These are phyloP conservation scores for Acleris emargana DNA, from an alignment of 2,888 invertebrate genomes.

Conservation along the genomic window DNA sequence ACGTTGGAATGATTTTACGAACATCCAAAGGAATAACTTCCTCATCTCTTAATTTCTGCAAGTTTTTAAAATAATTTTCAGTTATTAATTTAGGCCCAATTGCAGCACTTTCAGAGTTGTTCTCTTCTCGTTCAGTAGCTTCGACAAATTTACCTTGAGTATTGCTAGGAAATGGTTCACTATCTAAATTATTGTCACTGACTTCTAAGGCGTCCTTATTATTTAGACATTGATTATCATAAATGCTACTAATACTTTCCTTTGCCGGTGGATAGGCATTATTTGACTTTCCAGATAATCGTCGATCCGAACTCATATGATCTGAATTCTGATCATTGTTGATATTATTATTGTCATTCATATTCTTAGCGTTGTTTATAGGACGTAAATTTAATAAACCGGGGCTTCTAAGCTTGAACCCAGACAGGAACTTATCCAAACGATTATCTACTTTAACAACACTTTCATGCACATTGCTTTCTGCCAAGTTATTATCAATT, in stretches of 20 bases:
- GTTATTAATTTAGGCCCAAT: constrained; percentile 29
- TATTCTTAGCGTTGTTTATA: not conserved
- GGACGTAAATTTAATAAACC: constrained; percentile 28
- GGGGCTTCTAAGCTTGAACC: constrained; percentile 41
- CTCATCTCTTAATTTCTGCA: constrained; percentile 60
- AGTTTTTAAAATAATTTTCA: constrained; percentile 41
- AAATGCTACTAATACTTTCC: not conserved
- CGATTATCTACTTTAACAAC: constrained; percentile 39
- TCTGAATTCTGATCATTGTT: not conserved
- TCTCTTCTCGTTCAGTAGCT: not conserved
- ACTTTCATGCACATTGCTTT: constrained; percentile 58
- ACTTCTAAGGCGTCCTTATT: not conserved
- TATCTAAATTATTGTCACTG: constrained; percentile 35
- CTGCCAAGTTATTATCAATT: constrained; percentile 51
- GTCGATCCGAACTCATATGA: not conserved
- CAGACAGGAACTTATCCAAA: constrained; percentile 35
- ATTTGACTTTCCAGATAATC: constrained; percentile 6
- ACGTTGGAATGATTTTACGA: constrained; percentile 25
- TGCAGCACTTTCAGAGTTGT: not conserved
- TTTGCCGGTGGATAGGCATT: not conserved
- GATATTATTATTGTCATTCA: constrained; percentile 8
- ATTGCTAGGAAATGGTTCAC: constrained; percentile 40
- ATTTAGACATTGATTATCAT: not conserved
- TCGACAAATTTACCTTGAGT: constrained; percentile 36
- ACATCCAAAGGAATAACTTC: constrained; percentile 46